Conservation (phyloP, 2,888 invertebrate genomes). For the Polylopha cassiicola region DNA sequence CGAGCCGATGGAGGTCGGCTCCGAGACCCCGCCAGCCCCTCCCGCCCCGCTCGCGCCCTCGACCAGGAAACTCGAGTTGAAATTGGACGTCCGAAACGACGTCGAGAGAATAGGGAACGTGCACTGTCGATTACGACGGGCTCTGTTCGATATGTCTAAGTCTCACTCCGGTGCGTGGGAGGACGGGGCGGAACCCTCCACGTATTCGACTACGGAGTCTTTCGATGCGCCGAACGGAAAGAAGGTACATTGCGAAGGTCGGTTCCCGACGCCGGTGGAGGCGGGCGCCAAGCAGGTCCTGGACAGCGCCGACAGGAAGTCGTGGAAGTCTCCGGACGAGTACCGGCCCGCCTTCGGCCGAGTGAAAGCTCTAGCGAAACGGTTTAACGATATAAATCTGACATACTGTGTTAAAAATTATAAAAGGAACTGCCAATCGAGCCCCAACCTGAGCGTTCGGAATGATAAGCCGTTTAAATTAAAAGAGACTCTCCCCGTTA, state of each 20-base stretch:
- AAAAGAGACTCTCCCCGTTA: conserved; percentile 47
- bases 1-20: conserved; percentile 40
- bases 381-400: conserved; percentile 78
- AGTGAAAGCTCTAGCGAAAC: conserved; percentile 83
- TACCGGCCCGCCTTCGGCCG: conserved; percentile 82
- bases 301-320: conserved; percentile 68
- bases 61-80: conserved; percentile 46
- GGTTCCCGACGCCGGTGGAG: conserved; percentile 38
- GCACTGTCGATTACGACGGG: conserved; percentile 53
- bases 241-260: conserved; percentile 27
- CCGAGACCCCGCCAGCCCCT: conserved; percentile 22
- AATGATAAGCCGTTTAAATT: conserved; percentile 39
- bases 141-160: conserved; percentile 54
- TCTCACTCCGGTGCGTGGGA: conserved; percentile 58
- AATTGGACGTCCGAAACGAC: conserved; percentile 48
- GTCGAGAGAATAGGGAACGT: conserved; percentile 45
- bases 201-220: conserved; percentile 59
- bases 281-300: conserved; percentile 53
- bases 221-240: conserved; percentile 39
- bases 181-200: conserved; percentile 56
- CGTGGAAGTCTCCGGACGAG: conserved; percentile 84
- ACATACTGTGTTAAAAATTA: conserved; percentile 61
- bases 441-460: conserved; percentile 63
- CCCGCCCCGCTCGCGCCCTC: conserved; percentile 26
- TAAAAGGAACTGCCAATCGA: conserved; percentile 66